phyloP scores from a whole-genome alignment of 1,140 invertebrate species.

The Dryas iulia region DNA sequence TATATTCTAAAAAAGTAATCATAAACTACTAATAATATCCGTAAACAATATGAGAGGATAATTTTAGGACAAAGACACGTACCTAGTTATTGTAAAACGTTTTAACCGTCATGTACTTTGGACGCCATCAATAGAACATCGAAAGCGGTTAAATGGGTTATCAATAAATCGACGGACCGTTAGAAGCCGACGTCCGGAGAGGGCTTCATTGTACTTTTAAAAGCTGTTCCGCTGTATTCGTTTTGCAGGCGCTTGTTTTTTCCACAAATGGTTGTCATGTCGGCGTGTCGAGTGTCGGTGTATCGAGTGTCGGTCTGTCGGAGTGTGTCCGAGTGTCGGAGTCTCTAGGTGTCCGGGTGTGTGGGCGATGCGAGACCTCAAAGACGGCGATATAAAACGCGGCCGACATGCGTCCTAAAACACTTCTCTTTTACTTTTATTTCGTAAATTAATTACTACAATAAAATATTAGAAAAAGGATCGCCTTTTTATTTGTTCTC shows the following conservation, averaged over 20 bases:
- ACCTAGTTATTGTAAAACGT: too few species aligned
- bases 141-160: background rate
- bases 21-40: too few species aligned
- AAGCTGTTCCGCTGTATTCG: background rate
- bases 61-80: too few species aligned
- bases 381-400: background rate
- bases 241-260: background rate
- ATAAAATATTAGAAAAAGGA: background rate
- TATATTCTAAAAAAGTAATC: too few species aligned
- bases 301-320: too few species aligned
- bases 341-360: too few species aligned
- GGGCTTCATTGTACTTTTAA: conserved; percentile 5
- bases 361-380: background rate
- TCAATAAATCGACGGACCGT: background rate
- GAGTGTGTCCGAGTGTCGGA: too few species aligned
- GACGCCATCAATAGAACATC: background rate
- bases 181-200: background rate
- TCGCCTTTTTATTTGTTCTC: background rate
- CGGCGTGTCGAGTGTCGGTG: background rate
- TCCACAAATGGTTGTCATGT: conserved; percentile 2
- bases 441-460: background rate
- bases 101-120: too few species aligned
- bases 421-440: background rate
- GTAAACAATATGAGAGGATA: too few species aligned
- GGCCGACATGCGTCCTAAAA: background rate